phyloP scores from a whole-genome alignment of 2,888 invertebrate species.

The Mythimna lalbum region DNA sequence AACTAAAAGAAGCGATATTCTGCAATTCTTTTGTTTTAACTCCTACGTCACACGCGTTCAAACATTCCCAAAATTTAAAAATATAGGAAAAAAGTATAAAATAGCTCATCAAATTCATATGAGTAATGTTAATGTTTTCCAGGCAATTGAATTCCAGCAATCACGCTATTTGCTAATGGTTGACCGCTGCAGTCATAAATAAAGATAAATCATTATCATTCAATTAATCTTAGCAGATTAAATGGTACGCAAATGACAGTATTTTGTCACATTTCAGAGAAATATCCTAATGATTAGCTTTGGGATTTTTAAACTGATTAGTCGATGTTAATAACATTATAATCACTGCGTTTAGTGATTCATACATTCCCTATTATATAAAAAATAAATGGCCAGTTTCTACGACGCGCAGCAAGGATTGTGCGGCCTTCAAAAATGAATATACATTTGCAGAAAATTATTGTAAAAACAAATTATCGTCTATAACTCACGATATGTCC shows the following conservation, averaged over 20 bases:
- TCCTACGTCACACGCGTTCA: slow-evolving; percentile 1
- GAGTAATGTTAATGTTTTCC: slow-evolving; percentile 44
- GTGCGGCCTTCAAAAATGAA: neutral
- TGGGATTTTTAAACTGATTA: slow-evolving; percentile 4
- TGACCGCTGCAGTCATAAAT: slow-evolving; percentile 43
- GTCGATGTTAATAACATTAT: slow-evolving; percentile 13
- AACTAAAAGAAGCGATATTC: slow-evolving; percentile 41
- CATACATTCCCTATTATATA: neutral
- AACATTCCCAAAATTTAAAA: slow-evolving; percentile 4
- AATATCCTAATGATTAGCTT: slow-evolving; percentile 14
- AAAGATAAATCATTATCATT: slow-evolving; percentile 62
- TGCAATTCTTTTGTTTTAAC: slow-evolving; percentile 40
- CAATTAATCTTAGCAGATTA: slow-evolving; percentile 62
- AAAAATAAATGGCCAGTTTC: too few relatives aligned
- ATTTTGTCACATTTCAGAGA: slow-evolving; percentile 41
- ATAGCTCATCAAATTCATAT: neutral
- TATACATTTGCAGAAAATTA: neutral
- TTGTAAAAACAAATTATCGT: neutral
- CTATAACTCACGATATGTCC: neutral
- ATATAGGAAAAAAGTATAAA: neutral
- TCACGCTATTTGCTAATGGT: slow-evolving; percentile 58
- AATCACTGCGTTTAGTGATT: neutral
- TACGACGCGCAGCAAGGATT: too few relatives aligned
- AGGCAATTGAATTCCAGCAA: slow-evolving; percentile 42
- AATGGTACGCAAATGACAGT: slow-evolving; percentile 29